Conservation (phyloP, 1,140 invertebrate species). For the Drosophila hydei region DNA sequence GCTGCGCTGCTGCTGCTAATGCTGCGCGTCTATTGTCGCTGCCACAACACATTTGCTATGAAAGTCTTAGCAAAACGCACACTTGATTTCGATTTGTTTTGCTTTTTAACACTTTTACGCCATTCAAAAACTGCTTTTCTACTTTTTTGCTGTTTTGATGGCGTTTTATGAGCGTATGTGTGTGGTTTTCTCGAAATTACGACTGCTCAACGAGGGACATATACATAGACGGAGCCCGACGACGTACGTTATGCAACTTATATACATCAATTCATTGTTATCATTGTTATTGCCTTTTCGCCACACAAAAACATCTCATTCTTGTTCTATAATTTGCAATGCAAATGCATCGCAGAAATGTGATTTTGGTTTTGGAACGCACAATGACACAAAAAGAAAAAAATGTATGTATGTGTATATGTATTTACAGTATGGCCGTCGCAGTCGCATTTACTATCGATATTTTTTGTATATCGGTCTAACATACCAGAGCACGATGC, state of each 20-base stretch:
- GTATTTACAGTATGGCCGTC: conserved; percentile 56
- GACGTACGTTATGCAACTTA: conserved; percentile 73
- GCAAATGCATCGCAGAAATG: conserved; percentile 52
- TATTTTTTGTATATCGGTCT: conserved; percentile 4
- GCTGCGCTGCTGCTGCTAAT: conserved; percentile 29
- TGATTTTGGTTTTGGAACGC: conserved; percentile 53
- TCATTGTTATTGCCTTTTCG: conserved; percentile 44
- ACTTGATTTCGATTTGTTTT: conserved; percentile 44
- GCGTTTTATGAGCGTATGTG: conserved; percentile 45
- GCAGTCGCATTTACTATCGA: conserved; percentile 31
- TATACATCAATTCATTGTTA: conserved; percentile 70
- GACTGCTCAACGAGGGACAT: conserved; percentile 49
- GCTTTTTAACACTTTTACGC: conserved; percentile 56
- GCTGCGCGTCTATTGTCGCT: conserved; percentile 52
- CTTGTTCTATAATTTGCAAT: conserved; percentile 59
- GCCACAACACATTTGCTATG: conserved; percentile 66
- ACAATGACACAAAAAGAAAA: conserved; percentile 57
- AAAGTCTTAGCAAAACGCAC: conserved; percentile 43
- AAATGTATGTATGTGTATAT: conserved; percentile 52
- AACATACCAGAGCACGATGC: background rate
- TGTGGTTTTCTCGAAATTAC: conserved; percentile 76
- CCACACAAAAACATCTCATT: conserved; percentile 51
- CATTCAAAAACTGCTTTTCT: conserved; percentile 52
- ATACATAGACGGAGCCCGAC: conserved; percentile 55
- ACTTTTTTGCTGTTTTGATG: conserved; percentile 53